Evolutionary conservation across 2,113 vertebrate species (phyloP).

Genomic region (Mionectes macconnelli): DNA sequence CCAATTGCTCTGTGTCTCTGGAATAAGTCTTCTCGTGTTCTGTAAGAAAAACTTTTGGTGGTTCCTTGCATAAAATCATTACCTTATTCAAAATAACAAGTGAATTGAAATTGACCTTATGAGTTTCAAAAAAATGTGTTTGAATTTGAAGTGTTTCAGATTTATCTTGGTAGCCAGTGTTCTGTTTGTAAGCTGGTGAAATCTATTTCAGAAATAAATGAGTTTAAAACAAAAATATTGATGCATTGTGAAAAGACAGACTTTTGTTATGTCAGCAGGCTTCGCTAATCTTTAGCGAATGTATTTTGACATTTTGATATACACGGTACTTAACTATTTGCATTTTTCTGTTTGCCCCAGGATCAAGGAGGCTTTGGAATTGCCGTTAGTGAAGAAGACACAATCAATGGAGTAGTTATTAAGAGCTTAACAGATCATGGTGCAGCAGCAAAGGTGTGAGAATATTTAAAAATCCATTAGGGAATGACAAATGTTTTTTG

Average conservation of each 20-base stretch:
- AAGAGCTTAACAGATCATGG: constrained; percentile 83
- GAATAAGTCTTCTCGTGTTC: neutral
- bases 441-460: constrained; percentile 76
- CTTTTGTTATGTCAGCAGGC: neutral
- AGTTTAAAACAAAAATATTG: neutral
- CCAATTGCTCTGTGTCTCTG: neutral
- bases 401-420: constrained; percentile 75
- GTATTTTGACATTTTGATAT: neutral
- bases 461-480: neutral
- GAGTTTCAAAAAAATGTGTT: neutral
- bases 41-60: neutral
- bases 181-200: neutral
- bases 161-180: neutral
- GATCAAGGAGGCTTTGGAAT: constrained; percentile 85
- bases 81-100: neutral
- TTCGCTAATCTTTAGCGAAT: neutral
- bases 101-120: neutral
- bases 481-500: neutral
- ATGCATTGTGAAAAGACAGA: neutral
- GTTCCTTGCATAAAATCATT: neutral
- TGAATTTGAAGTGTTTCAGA: neutral
- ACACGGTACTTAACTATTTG: neutral
- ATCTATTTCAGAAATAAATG: neutral
- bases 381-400: constrained; percentile 84
- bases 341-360: constrained; percentile 61